Base-by-base conservation (phyloP, 1,140 invertebrate species). In the Caenorhabditis briggsae region DNA sequence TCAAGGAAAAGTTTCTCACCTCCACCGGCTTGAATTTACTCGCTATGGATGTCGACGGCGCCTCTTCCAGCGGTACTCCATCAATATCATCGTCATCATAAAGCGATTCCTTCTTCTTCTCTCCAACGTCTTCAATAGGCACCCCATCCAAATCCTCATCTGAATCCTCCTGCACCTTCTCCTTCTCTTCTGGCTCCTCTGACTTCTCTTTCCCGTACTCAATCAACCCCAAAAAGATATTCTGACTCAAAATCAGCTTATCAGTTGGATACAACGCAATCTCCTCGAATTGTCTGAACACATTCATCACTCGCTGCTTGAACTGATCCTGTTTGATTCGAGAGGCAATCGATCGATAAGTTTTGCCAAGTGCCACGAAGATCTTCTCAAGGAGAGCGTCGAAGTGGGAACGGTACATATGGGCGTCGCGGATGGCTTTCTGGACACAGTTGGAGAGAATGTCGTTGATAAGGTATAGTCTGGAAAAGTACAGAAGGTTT, bases 251-350 rank as follows among this genome's bases (percentile, higher is more conserved):
- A 70, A 96, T 95, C 46, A 99, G 94, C 93, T 96, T 97, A 87
- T 99, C 97, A 89, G 96, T 95, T 0, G 97, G 96, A 94, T 99
- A 99, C 78, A 99, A 95, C 48, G 96, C 95, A 95, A 97, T 98
- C 90, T 99, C 98, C 93, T 98, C 97, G 97, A 98, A 99, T 2
- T 97, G 96, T 91, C 96, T 95, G 92, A 99, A 96, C 90, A 97
- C 96, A 90, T 95, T 94, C 94, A 97, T 96, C n/a, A 99, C 96
- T 86, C 97, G 95, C 89, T 97, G 95, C 88, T 97, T 97, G 92
- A 98, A 98, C 53, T 97, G 97, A 94, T 99, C 97, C 50, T 96
- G 96, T 94, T 97, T 97, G 59, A 98, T 92, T 86, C 97, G 94
- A 88, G 96, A 96, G 89, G 97, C 95, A 92, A 97, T 95, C 64